Evolutionary conservation across 2,888 invertebrate species (phyloP).

Genomic region (Thereva nobilitata): DNA sequence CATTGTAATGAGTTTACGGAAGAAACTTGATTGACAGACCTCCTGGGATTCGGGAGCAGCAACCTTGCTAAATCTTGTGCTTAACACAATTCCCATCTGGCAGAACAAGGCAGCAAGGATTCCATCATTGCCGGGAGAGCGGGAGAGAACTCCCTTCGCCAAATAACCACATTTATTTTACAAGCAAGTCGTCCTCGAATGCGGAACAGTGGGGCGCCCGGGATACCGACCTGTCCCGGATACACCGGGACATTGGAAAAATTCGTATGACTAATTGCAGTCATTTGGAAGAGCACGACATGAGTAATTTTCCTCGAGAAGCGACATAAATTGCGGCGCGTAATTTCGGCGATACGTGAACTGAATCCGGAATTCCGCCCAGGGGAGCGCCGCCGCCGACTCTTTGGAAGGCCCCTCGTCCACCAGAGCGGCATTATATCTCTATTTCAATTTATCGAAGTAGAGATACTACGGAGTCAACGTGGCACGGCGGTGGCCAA

Average conservation of each 20-base stretch:
- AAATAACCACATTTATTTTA: neutral
- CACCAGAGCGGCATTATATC: neutral
- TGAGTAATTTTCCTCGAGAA: slow-evolving; percentile 29
- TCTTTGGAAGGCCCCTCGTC: neutral
- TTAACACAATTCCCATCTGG: slow-evolving; percentile 29
- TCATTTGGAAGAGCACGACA: slow-evolving; percentile 30
- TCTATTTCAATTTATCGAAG: slow-evolving; percentile 30
- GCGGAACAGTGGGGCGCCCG: neutral
- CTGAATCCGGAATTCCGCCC: slow-evolving; percentile 12
- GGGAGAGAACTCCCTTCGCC: neutral
- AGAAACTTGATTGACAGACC: slow-evolving; percentile 23
- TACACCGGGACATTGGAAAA: neutral
- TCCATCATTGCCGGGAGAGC: slow-evolving; percentile 5
- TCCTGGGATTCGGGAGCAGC: slow-evolving; percentile 9
- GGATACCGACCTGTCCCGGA: neutral
- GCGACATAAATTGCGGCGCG: slow-evolving; percentile 28
- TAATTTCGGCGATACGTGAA: slow-evolving; percentile 27
- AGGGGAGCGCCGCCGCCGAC: neutral
- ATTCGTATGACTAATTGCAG: slow-evolving; percentile 34
- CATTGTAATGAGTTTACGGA: slow-evolving; percentile 16
- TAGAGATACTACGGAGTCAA: slow-evolving; percentile 1
- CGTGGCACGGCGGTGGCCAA: too few relatives aligned
- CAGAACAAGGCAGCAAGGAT: slow-evolving; percentile 12
- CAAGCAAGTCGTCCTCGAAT: neutral
- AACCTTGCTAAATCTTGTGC: neutral